These are phyloP conservation scores for Castor canadensis DNA, from an alignment of 2,113 vertebrate species.

Conservation along the genomic window DNA sequence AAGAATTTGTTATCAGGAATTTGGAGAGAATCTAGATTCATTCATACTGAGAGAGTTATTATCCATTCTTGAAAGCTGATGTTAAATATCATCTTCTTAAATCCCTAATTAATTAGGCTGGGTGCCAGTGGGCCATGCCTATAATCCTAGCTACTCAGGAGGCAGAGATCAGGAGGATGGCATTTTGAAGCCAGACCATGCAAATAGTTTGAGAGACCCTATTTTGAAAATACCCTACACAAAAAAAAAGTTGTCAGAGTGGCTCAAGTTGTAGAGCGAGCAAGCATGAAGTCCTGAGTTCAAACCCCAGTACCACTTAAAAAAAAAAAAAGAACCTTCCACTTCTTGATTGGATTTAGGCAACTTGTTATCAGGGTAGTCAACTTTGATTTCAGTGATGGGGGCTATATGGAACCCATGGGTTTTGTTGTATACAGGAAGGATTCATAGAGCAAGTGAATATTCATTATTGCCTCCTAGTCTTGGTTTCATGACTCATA, in stretches of 20 bases:
- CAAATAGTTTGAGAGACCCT: too few relatives aligned
- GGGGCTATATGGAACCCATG: background rate
- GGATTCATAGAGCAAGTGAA: background rate
- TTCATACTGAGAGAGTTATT: background rate
- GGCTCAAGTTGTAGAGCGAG: too few relatives aligned
- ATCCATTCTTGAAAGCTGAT: conserved; percentile 26
- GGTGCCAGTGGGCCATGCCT: too few relatives aligned
- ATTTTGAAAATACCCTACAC: too few relatives aligned
- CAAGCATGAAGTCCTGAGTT: too few relatives aligned
- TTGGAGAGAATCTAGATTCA: conserved; percentile 4
- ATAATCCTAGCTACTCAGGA: too few relatives aligned
- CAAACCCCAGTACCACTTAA: too few relatives aligned
- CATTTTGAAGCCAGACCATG: too few relatives aligned
- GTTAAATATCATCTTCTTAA: conserved; percentile 6
- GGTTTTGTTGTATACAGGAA: background rate
- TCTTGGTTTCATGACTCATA: conserved; percentile 55
- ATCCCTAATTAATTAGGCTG: background rate
- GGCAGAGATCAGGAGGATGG: too few relatives aligned
- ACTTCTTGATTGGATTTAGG: background rate
- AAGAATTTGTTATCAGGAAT: background rate
- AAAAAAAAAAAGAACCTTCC: background rate
- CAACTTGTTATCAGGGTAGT: background rate
- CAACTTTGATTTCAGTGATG: background rate
- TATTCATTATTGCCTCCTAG: background rate
- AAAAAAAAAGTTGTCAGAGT: too few relatives aligned